A percentile compares a stretch with the other conserved stretches of the same genome.
phyloP scores from a whole-genome alignment of 1,140 invertebrate genomes.

The Cydia splendana region DNA sequence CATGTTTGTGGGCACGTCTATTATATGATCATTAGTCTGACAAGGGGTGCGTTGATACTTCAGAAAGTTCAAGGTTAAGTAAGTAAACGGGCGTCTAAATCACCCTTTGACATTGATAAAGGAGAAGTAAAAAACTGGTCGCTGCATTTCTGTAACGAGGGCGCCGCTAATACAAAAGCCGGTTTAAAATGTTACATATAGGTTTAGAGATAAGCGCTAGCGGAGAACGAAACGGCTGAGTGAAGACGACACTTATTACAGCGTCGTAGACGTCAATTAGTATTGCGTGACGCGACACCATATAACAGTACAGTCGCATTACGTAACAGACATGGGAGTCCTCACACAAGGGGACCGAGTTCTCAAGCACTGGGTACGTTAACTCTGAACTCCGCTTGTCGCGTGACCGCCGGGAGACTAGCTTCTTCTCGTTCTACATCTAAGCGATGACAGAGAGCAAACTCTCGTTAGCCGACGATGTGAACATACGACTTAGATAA shows the following conservation, averaged over 20 bases:
- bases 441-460: constrained; percentile 20
- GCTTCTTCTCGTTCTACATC: constrained; percentile 13
- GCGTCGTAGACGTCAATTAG: constrained; percentile 52
- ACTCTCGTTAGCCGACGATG: neutral
- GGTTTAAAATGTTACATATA: constrained; percentile 55
- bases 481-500: constrained; percentile 17
- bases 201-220: constrained; percentile 49
- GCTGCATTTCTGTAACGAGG: constrained; percentile 48
- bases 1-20: neutral
- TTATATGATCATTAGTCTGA: constrained; percentile 16
- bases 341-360: constrained; percentile 57
- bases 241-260: constrained; percentile 39
- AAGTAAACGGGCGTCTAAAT: constrained; percentile 31
- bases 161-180: constrained; percentile 55
- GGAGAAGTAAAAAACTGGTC: constrained; percentile 46
- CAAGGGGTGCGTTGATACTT: neutral
- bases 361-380: constrained; percentile 54
- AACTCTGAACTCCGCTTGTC: constrained; percentile 27
- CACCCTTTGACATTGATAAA: constrained; percentile 42
- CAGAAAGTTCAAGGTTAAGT: constrained; percentile 18
- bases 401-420: neutral
- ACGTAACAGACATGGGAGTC: constrained; percentile 65
- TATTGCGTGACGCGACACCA: constrained; percentile 56
- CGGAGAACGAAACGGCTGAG: constrained; percentile 36
- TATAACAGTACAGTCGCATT: constrained; percentile 65